Conservation (phyloP, 2,888 invertebrate genomes). For the Nymphalis polychloros region DNA sequence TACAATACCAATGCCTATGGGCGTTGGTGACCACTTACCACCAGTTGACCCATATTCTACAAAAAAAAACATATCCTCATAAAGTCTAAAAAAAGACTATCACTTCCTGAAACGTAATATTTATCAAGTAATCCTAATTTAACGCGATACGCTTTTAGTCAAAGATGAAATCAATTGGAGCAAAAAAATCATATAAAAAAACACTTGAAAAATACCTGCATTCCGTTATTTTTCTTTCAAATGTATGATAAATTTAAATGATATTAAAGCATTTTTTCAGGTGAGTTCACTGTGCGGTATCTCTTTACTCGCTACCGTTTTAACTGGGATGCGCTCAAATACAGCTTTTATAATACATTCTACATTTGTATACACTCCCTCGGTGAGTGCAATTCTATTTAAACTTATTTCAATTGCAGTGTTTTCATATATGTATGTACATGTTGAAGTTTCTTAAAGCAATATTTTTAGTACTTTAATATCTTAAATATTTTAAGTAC, state of each 20-base stretch:
- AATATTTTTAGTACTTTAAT: not conserved
- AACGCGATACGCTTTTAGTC: too few relatives aligned
- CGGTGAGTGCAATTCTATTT: slow-evolving; percentile 53
- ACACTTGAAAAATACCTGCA: not conserved
- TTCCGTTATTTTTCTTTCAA: not conserved
- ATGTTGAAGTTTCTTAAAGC: slow-evolving; percentile 1
- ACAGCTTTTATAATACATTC: slow-evolving; percentile 71
- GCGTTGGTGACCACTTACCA: too few relatives aligned
- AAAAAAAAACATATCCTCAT: too few relatives aligned
- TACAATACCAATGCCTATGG: too few relatives aligned
- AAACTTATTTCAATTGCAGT: slow-evolving; percentile 23
- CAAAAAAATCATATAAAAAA: not conserved
- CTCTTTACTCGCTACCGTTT: slow-evolving; percentile 72
- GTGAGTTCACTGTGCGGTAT: slow-evolving; percentile 71
- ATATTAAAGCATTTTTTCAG: slow-evolving; percentile 52
- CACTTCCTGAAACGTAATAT: too few relatives aligned
- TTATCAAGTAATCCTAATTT: too few relatives aligned
- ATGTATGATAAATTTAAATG: slow-evolving; percentile 5
- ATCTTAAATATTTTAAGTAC: not conserved
- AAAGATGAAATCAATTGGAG: too few relatives aligned
- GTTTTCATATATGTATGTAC: slow-evolving; percentile 14
- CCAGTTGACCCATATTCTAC: too few relatives aligned
- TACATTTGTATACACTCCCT: slow-evolving; percentile 64
- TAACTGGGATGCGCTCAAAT: slow-evolving; percentile 77
- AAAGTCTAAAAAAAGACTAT: too few relatives aligned